phyloP scores from a whole-genome alignment of 1,140 invertebrate species.

The Oryctes rhinoceros region DNA sequence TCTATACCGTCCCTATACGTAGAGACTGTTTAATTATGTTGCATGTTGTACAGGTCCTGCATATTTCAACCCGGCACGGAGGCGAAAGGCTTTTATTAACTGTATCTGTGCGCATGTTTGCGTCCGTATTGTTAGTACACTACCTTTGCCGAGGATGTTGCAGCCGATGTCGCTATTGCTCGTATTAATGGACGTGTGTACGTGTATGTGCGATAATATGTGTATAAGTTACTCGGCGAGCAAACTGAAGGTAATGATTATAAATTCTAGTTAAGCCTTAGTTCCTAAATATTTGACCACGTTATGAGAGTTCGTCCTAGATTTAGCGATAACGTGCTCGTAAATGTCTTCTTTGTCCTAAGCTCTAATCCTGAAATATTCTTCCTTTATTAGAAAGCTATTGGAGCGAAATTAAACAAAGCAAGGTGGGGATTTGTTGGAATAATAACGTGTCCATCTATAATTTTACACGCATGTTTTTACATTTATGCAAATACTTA shows the following conservation, averaged over 20 bases:
- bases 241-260: neutral
- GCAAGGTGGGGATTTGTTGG: too few species aligned
- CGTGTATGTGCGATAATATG: neutral
- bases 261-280: neutral
- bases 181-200: neutral
- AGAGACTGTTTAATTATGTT: neutral
- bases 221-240: neutral
- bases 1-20: neutral
- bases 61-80: slow-evolving; percentile 1
- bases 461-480: too few species aligned
- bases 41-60: slow-evolving; percentile 7
- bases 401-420: neutral
- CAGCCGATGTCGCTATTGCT: neutral
- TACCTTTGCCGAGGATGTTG: neutral
- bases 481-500: too few species aligned
- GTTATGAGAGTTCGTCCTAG: neutral
- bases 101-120: neutral
- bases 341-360: neutral
- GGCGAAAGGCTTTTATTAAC: neutral
- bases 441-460: too few species aligned
- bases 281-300: neutral
- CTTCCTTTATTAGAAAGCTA: neutral
- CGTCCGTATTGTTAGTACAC: neutral
- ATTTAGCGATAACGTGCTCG: neutral
- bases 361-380: neutral